phyloP scores from a whole-genome alignment of 2,113 vertebrate species.

The Lepisosteus osseus region DNA sequence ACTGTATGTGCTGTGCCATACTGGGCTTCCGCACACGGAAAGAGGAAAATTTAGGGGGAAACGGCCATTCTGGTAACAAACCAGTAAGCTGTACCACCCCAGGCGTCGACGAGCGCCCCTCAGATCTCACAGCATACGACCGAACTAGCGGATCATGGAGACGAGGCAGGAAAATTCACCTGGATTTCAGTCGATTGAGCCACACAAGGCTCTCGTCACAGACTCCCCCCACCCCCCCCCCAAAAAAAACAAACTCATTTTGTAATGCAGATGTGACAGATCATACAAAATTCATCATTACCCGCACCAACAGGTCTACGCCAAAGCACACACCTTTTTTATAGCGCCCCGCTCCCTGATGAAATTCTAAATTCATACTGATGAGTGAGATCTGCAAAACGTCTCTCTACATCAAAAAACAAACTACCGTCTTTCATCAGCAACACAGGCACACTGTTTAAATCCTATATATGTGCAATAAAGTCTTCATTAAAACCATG shows the following conservation, averaged over 20 bases:
- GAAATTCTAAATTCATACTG: not conserved
- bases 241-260: not conserved
- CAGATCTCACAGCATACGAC: too few relatives aligned
- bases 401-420: not conserved
- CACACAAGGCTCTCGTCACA: not conserved
- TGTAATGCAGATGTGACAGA: not conserved
- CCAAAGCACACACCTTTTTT: not conserved
- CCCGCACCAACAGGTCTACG: too few relatives aligned
- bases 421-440: not conserved
- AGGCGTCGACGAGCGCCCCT: too few relatives aligned
- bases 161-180: too few relatives aligned
- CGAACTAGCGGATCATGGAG: too few relatives aligned
- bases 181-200: not conserved
- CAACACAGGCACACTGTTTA: not conserved
- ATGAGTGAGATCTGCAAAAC: not conserved
- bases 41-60: not conserved
- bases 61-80: not conserved
- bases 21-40: not conserved
- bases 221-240: not conserved
- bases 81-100: not conserved
- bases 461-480: not conserved
- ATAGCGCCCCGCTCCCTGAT: not conserved
- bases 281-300: slow-evolving; percentile 1
- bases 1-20: too few relatives aligned
- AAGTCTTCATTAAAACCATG: not conserved